Percentiles rank a stretch among this genome's conserved stretches.
These are phyloP conservation scores for Zaprionus davidi DNA, from an alignment of 1,140 invertebrate species.

Conservation along the genomic window DNA sequence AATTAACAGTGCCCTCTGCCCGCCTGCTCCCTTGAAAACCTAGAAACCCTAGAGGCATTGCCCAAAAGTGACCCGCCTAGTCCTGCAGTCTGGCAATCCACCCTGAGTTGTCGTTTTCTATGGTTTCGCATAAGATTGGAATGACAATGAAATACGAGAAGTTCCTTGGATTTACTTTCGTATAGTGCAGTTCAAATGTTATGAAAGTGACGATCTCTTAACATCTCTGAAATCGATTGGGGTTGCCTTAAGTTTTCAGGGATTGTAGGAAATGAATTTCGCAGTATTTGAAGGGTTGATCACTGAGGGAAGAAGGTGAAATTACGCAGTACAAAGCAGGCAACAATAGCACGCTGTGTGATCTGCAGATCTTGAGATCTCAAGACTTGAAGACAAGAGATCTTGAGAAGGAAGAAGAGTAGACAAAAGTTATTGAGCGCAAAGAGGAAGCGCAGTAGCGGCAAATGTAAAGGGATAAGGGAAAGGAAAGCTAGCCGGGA, in stretches of 20 bases:
- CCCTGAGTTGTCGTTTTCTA: background rate
- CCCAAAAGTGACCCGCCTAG: slow-evolving; percentile 38
- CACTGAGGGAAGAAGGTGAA: no score
- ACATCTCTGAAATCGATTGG: background rate
- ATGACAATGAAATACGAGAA: background rate
- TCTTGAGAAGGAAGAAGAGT: background rate
- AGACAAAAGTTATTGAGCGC: background rate
- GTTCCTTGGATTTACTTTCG: background rate
- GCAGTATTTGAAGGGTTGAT: background rate
- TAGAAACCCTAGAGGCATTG: slow-evolving; percentile 4
- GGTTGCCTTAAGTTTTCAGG: no score
- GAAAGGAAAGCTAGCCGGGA: background rate
- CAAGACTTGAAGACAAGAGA: background rate
- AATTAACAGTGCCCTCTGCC: background rate
- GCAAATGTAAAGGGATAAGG: background rate
- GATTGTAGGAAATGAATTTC: background rate
- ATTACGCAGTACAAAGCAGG: no score
- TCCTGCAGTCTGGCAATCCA: slow-evolving; percentile 23
- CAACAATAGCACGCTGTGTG: background rate
- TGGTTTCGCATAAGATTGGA: slow-evolving; percentile 23
- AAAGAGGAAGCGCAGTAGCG: background rate
- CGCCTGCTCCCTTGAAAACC: background rate
- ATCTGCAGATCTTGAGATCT: background rate
- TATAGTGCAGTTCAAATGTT: background rate
- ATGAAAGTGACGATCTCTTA: no score